A percentile compares a stretch with the other conserved stretches of the same genome.
Conservation (phyloP, 2,797 vertebrate species). For the Heliangelus exortis region DNA sequence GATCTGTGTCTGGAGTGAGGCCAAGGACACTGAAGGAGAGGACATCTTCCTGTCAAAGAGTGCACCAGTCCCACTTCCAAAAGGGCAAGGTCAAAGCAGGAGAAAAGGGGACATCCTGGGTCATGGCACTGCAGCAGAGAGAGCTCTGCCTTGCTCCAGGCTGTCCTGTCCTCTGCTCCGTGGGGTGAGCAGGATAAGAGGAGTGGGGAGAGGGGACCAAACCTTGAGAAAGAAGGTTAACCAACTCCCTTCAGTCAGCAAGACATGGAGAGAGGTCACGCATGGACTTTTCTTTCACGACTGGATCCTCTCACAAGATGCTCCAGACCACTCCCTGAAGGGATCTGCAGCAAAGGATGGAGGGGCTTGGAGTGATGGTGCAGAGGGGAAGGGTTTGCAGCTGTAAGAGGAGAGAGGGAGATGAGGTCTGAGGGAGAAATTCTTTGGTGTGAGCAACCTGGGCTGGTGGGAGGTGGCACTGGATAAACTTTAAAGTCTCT, state of each 20-base stretch:
- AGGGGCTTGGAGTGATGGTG: no score
- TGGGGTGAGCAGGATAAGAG: not conserved
- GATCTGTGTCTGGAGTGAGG: not conserved
- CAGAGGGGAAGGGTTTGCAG: no score
- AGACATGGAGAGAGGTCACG: fast-evolving
- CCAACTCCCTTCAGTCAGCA: not conserved
- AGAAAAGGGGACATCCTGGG: not conserved
- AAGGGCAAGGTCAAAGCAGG: no score
- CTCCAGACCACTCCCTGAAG: not conserved
- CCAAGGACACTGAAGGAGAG: not conserved
- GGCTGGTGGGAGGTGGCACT: no score
- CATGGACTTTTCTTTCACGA: not conserved
- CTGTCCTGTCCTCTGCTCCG: fast-evolving
- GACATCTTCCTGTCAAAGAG: not conserved
- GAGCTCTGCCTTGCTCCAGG: not conserved
- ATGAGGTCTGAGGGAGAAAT: no score
- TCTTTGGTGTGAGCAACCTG: no score
- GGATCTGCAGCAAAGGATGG: no score
- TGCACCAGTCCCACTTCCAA: no score
- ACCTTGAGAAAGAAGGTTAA: not conserved
- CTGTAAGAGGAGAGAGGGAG: no score
- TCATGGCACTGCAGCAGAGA: fast-evolving
- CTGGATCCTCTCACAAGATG: not conserved
- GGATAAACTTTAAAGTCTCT: no score
- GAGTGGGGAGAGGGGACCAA: not conserved